Evolutionary conservation across 2,113 vertebrate genomes (phyloP).

Genomic region (Fregata magnificens): DNA sequence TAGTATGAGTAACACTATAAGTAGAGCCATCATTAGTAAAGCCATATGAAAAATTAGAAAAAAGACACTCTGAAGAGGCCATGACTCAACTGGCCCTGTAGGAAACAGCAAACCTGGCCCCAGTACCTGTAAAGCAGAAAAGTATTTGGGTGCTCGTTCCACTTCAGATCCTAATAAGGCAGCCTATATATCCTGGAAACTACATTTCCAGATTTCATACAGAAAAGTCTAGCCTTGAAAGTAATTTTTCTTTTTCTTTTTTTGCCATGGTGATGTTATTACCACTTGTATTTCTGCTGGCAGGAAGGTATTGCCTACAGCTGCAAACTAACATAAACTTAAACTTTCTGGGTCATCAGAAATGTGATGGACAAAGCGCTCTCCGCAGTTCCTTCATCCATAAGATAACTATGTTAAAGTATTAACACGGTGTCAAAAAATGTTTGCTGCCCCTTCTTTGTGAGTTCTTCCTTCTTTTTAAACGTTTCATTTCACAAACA

Average conservation of each 20-base stretch:
- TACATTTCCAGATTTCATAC: background rate
- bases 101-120: background rate
- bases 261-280: background rate
- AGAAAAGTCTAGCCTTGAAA: background rate
- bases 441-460: background rate
- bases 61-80: background rate
- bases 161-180: background rate
- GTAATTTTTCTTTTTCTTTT: background rate
- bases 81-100: background rate
- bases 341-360: slow-evolving; percentile 20
- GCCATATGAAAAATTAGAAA: background rate
- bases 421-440: background rate
- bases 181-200: background rate
- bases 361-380: background rate
- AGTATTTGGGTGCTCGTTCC: background rate
- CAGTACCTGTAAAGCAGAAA: background rate
- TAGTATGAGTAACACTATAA: background rate
- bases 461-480: background rate
- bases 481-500: background rate
- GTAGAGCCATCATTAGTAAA: background rate
- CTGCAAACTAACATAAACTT: slow-evolving; percentile 21
- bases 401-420: background rate
- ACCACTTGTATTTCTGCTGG: slow-evolving; percentile 29
- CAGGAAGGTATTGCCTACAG: slow-evolving; percentile 25
- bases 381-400: background rate